Evolutionary conservation across 2,888 invertebrate species (phyloP).

Genomic region (Mythimna impura): DNA sequence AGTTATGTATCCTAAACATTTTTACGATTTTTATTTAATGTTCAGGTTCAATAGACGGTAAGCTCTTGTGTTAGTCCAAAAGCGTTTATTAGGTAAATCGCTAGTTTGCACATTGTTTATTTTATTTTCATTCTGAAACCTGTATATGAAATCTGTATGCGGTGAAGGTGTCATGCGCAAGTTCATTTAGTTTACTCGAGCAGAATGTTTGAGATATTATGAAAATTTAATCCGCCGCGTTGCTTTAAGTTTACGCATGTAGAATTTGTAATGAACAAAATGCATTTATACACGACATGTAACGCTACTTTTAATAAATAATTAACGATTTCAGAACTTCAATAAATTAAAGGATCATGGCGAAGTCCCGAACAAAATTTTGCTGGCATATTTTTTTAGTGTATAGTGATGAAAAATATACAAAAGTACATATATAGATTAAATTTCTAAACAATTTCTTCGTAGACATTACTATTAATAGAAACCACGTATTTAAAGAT

Average conservation of each 20-base stretch:
- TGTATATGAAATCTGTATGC: slow-evolving; percentile 39
- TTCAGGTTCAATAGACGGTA: slow-evolving; percentile 3
- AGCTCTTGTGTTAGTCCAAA: slow-evolving; percentile 1
- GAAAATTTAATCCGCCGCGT: slow-evolving; percentile 75
- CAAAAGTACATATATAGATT: too few relatives aligned
- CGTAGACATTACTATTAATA: too few relatives aligned
- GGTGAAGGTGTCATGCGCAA: slow-evolving; percentile 63
- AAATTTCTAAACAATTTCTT: too few relatives aligned
- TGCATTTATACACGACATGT: slow-evolving; percentile 56
- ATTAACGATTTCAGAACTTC: slow-evolving; percentile 10
- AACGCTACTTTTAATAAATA: slow-evolving; percentile 7
- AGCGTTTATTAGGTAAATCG: background rate
- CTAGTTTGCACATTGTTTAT: background rate
- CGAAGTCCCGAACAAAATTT: too few relatives aligned
- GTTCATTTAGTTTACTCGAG: slow-evolving; percentile 72
- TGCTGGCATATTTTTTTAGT: too few relatives aligned
- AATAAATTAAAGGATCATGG: background rate
- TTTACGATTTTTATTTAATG: slow-evolving; percentile 46
- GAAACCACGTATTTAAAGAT: too few relatives aligned
- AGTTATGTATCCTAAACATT: slow-evolving; percentile 37
- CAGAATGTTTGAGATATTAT: slow-evolving; percentile 73
- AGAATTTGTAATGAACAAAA: slow-evolving; percentile 73
- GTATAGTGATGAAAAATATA: too few relatives aligned
- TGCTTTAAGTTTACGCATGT: slow-evolving; percentile 70
- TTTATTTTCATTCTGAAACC: slow-evolving; percentile 3